A percentile compares a stretch with the other conserved stretches of the same genome.
phyloP scores from a whole-genome alignment of 2,888 invertebrate species.

The Laothoe populi region DNA sequence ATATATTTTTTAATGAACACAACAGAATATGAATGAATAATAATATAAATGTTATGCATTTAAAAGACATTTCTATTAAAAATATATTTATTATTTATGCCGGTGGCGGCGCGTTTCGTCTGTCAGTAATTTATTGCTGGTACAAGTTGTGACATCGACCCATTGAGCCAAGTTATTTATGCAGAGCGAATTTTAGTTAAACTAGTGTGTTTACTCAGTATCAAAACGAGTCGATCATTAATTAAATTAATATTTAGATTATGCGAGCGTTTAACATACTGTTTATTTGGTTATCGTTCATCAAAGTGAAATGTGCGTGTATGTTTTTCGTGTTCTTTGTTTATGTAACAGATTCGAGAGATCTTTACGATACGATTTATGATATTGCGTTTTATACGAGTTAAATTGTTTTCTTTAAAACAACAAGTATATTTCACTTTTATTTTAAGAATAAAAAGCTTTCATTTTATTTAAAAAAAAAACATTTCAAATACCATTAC shows the following conservation, averaged over 20 bases:
- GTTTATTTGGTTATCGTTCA: conserved; percentile 10
- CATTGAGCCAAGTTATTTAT: conserved; percentile 59
- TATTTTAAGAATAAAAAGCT: too few relatives aligned
- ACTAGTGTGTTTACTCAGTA: conserved; percentile 30
- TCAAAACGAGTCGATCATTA: conserved; percentile 39
- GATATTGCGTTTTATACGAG: not conserved
- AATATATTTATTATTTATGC: conserved; percentile 47
- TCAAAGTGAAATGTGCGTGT: not conserved
- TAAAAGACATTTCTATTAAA: conserved; percentile 39
- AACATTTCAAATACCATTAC: too few relatives aligned
- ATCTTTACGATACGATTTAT: not conserved
- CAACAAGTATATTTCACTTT: too few relatives aligned
- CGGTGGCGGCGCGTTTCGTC: conserved; percentile 54
- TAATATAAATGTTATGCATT: conserved; percentile 21
- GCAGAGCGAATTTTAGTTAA: conserved; percentile 48
- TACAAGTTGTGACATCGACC: conserved; percentile 59
- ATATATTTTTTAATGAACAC: not conserved
- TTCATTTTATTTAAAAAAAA: too few relatives aligned
- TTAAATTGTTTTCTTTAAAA: too few relatives aligned
- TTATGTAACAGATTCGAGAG: not conserved
- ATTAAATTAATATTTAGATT: conserved; percentile 41
- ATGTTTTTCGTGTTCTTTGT: not conserved
- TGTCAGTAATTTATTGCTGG: conserved; percentile 60
- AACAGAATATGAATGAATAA: not conserved
- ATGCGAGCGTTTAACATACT: not conserved